Conservation (phyloP, 2,113 vertebrate species). For the Mobula hypostoma region DNA sequence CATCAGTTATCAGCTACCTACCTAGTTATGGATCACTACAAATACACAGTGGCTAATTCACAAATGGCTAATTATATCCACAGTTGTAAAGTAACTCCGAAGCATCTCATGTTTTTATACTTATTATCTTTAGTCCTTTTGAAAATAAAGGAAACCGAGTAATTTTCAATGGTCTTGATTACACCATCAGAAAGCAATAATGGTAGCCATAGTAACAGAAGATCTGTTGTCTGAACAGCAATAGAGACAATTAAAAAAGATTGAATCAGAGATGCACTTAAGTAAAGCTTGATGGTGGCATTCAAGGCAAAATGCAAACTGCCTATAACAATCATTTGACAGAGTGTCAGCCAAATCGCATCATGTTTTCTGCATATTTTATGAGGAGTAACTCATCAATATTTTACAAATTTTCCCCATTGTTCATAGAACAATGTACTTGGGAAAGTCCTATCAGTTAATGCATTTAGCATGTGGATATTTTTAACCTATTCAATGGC, state of each 20-base stretch:
- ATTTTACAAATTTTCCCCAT: not conserved
- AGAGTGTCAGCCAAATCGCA: slow-evolving; percentile 32
- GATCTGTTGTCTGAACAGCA: slow-evolving; percentile 1
- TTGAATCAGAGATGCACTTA: slow-evolving; percentile 23
- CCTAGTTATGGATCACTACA: not conserved
- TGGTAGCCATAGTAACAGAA: slow-evolving; percentile 31
- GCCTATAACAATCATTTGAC: slow-evolving; percentile 19
- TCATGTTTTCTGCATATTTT: slow-evolving; percentile 32
- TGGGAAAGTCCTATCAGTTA: not conserved
- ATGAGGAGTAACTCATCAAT: not conserved
- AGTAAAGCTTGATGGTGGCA: slow-evolving; percentile 21
- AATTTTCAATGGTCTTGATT: slow-evolving; percentile 28
- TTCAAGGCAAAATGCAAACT: slow-evolving; percentile 23
- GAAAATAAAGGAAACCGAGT: not conserved
- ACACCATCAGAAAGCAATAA: not conserved
- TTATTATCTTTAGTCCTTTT: not conserved
- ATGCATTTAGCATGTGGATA: not conserved
- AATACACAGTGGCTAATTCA: not conserved
- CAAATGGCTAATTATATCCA: not conserved
- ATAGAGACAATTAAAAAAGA: slow-evolving; percentile 24
- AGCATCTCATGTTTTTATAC: slow-evolving; percentile 1
- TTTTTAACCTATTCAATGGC: not conserved
- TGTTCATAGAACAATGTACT: not conserved
- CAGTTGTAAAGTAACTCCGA: not conserved
- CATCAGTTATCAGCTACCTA: not conserved